Base-by-base conservation (phyloP, 1,140 invertebrate genomes). In the Saccostrea cuccullata region DNA sequence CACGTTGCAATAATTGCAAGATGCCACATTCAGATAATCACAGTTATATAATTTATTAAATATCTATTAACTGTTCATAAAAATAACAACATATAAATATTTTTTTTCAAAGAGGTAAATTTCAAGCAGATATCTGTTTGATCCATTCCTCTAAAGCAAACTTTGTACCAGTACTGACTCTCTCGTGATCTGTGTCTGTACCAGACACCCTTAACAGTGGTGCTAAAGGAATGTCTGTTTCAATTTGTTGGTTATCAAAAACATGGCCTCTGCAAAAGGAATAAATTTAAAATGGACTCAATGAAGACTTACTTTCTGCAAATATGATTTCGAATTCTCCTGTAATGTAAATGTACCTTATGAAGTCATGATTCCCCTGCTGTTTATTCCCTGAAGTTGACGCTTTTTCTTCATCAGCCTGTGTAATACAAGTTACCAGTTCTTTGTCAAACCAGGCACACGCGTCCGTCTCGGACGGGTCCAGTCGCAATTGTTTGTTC, bases 361-460 rank as follows among this genome's bases (percentile, higher is more conserved):
- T 55, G 3, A 26, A 84, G 55, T 55, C 82, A n/a, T 12, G 1
- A 20, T 84, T 30, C 3, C 30, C 15, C 13, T 30, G 26, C 15
- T 13, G 20, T n/a, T 56, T 84, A 26, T 84, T 17, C 4, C 40
- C 40, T 12, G 20, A 6, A 3, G 55, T 23, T 55, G 20, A 15
- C 2, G 40, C 36, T 23, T 84, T 86, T 77, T 91, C 92, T 47
- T 92, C 91, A 86, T 83, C 84, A 2, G 88, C 84, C 17, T 87
- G 26, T 17, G 87, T 90, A 84, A 92, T 91, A 20, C 83, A 88
- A 82, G 86, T 58, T 13, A 91, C 40, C 0, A 87, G 15, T 17
- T 90, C 87, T 85, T 58, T 86, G 58, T 91, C 88, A 40, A 92
- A 73, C 91, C 91, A 92, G 0, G 85, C 90, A 88, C 88, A 89